Percentiles rank a stretch among this genome's conserved stretches.
These are phyloP conservation scores for Medauroidea extradentata DNA, from an alignment of 1,140 invertebrate species.

Conservation along the genomic window DNA sequence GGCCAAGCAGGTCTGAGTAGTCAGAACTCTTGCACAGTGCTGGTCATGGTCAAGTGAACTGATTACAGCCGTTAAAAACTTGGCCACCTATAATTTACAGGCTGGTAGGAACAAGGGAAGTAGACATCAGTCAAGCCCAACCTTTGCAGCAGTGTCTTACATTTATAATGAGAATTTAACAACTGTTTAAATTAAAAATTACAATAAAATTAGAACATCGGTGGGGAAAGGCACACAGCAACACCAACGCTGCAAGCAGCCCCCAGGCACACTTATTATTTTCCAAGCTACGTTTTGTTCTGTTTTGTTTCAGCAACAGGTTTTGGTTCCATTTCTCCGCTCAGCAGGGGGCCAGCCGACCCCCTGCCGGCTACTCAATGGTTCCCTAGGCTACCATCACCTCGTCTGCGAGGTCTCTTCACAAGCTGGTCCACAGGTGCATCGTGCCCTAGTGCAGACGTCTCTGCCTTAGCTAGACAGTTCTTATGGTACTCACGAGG, in stretches of 20 bases:
- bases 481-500: no score
- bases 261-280: constrained; percentile 1
- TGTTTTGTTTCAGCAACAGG: not conserved
- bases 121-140: no score
- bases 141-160: no score
- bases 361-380: constrained; percentile 6
- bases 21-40: not conserved
- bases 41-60: not conserved
- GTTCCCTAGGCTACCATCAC: constrained; percentile 1
- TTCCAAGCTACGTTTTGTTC: not conserved
- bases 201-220: no score
- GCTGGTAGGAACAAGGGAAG: not conserved
- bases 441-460: no score
- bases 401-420: not conserved
- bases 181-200: constrained; percentile 9
- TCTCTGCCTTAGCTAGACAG: no score
- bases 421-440: no score
- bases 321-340: constrained; percentile 34
- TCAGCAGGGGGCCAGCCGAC: constrained; percentile 25
- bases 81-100: no score
- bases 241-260: not conserved
- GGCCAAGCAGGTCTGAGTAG: not conserved
- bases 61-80: not conserved
- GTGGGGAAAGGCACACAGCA: no score
- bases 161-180: constrained; percentile 7